Evolutionary conservation across 2,888 invertebrate genomes (phyloP), one percentile per base, ranked within the genome.

Genomic region (Melipona beecheii): DNA sequence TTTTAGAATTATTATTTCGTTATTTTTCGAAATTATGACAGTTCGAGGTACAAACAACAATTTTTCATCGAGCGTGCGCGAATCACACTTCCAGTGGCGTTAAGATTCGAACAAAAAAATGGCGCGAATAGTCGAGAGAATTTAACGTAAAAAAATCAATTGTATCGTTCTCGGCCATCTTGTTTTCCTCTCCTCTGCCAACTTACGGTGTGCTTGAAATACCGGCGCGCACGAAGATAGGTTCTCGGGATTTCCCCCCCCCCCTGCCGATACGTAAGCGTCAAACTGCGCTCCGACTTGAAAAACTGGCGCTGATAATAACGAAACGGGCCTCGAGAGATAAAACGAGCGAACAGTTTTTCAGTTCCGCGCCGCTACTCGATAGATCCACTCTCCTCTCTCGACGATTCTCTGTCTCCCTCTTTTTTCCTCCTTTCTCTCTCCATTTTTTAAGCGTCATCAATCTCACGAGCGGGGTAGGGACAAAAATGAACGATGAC

Each of bases 261-360:
- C 43, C 11, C 43, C 77, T 60, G 78, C 69, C 74, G 86, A 87
- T 87, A 87, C 54, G 69, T 56, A 56, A 64, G 73, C 75, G 75
- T 82, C 78, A 78, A 82, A 81, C 84, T 62, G 75, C 58, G 62
- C 64, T 52, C 75, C 75, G 82, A 79, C 82, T 87, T 82, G 87
- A 88, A 88, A 89, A 89, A 89, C 89, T 82, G 81, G 64, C 70
- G 58, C 78, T 77, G 88, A 87, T 89, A 89, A 87, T 87, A 89
- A 89, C 87, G 77, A 75, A 79, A 78, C 78, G 78, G 62, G 81
- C 65, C 24, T 36, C 70, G 69, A 87, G 69, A 87, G 89, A 89
- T 88, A 89, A 87, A 89, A 73, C 78, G 80, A 60, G 52, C 58
- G 80, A 81, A 62, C 82, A 70, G 85, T 73, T 75, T 27, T 68